phyloP scores from a whole-genome alignment of 2,113 vertebrate species.

The Mobula birostris region DNA sequence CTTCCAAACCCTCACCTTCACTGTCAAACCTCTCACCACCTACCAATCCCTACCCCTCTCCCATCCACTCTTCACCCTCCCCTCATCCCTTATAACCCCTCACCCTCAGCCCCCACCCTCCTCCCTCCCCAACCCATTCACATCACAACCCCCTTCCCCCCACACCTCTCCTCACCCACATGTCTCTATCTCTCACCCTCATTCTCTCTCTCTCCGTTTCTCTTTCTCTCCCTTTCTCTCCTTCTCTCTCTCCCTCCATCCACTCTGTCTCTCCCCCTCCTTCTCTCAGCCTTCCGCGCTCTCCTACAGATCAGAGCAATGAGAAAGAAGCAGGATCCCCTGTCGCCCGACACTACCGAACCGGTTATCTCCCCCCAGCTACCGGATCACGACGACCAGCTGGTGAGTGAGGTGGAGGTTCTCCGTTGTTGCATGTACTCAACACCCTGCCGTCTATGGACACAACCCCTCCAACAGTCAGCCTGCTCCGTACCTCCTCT shows the following conservation, averaged over 20 bases:
- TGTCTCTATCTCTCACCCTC: too few relatives aligned
- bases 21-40: not conserved
- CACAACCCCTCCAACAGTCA: too few relatives aligned
- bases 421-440: too few relatives aligned
- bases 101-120: conserved; percentile 56
- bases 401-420: conserved; percentile 56
- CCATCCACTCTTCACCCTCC: conserved; percentile 52
- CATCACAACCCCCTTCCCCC: too few relatives aligned
- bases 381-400: conserved; percentile 88
- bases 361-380: conserved; percentile 88
- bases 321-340: conserved; percentile 85
- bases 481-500: not conserved
- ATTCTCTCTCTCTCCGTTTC: too few relatives aligned
- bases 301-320: conserved; percentile 96
- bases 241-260: not conserved
- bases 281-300: conserved; percentile 76
- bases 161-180: too few relatives aligned
- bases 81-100: accelerated
- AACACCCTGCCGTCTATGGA: too few relatives aligned
- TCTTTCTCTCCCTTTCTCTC: not conserved
- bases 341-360: conserved; percentile 79
- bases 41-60: not conserved
- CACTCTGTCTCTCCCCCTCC: not conserved
- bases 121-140: too few relatives aligned
- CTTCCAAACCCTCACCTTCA: conserved; percentile 72